Percentiles rank a stretch among this genome's conserved stretches.
These are phyloP conservation scores for Coryphaenoides rupestris DNA, from an alignment of 2,113 vertebrate species.

Conservation along the genomic window DNA sequence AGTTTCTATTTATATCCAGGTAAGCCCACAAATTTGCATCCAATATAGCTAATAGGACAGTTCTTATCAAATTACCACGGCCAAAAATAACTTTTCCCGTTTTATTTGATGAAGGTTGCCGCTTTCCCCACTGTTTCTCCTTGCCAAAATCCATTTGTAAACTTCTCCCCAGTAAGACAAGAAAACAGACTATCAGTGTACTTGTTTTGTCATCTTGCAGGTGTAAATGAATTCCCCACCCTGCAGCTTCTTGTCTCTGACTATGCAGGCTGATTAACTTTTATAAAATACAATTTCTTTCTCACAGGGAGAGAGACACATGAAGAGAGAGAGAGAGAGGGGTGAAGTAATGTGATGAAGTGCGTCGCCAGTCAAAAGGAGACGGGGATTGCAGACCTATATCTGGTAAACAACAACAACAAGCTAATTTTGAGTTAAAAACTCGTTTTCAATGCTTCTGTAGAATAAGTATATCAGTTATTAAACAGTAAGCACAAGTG, in stretches of 20 bases:
- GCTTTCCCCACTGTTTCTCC: constrained; percentile 1
- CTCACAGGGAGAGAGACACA: constrained; percentile 21
- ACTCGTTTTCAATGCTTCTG: too few relatives aligned
- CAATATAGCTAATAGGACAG: background rate
- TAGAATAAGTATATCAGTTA: too few relatives aligned
- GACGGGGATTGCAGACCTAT: too few relatives aligned
- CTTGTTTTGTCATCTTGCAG: constrained; percentile 45
- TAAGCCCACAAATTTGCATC: background rate
- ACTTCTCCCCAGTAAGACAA: constrained; percentile 48
- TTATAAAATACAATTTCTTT: constrained; percentile 58
- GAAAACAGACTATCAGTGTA: constrained; percentile 43
- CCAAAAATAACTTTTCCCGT: background rate
- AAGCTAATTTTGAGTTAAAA: too few relatives aligned
- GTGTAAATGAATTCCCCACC: constrained; percentile 62
- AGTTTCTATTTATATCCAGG: background rate
- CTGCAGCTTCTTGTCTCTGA: constrained; percentile 46
- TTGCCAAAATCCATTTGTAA: constrained; percentile 45
- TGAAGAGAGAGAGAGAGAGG: constrained; percentile 10
- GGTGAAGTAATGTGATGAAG: background rate
- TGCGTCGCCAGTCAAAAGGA: too few relatives aligned
- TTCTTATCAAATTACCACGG: background rate
- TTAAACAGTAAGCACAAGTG: too few relatives aligned
- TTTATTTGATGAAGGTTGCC: constrained; percentile 7
- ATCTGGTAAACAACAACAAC: too few relatives aligned
- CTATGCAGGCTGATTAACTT: constrained; percentile 62